Evolutionary conservation across 2,113 vertebrate genomes (phyloP).

Genomic region (Aptenodytes patagonicus): DNA sequence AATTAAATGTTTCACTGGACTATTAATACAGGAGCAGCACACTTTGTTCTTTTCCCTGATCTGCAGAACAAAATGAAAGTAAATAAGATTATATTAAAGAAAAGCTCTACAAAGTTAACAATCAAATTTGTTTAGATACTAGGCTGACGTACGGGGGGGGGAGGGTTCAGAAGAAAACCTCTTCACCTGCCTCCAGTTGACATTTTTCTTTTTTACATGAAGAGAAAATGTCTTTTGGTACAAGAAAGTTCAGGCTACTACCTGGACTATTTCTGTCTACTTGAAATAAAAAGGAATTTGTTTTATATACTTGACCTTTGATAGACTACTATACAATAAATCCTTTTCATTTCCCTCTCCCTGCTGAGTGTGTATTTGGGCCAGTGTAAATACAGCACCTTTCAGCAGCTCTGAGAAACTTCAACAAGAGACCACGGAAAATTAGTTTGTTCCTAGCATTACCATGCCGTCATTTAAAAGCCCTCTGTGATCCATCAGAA

Average conservation of each 20-base stretch:
- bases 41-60: neutral
- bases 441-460: slow-evolving; percentile 42
- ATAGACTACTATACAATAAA: slow-evolving; percentile 56
- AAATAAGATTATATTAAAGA: slow-evolving; percentile 16
- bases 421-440: slow-evolving; percentile 24
- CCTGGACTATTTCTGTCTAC: slow-evolving; percentile 46
- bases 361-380: slow-evolving; percentile 22
- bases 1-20: neutral
- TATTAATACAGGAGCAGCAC: neutral
- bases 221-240: slow-evolving; percentile 4
- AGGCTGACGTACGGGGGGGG: neutral
- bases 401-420: slow-evolving; percentile 7
- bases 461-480: slow-evolving; percentile 18
- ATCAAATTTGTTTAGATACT: neutral
- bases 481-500: neutral
- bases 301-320: slow-evolving; percentile 69
- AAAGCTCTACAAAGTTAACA: slow-evolving; percentile 4
- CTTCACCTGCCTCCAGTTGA: neutral
- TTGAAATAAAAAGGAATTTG: slow-evolving; percentile 62
- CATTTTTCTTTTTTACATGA: slow-evolving; percentile 49
- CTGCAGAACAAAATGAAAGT: neutral
- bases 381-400: slow-evolving; percentile 22
- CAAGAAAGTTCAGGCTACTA: slow-evolving; percentile 10
- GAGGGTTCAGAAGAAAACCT: neutral
- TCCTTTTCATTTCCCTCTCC: slow-evolving; percentile 54